Conservation (phyloP, 2,888 invertebrate species). For the Melinaea marsaeus region DNA sequence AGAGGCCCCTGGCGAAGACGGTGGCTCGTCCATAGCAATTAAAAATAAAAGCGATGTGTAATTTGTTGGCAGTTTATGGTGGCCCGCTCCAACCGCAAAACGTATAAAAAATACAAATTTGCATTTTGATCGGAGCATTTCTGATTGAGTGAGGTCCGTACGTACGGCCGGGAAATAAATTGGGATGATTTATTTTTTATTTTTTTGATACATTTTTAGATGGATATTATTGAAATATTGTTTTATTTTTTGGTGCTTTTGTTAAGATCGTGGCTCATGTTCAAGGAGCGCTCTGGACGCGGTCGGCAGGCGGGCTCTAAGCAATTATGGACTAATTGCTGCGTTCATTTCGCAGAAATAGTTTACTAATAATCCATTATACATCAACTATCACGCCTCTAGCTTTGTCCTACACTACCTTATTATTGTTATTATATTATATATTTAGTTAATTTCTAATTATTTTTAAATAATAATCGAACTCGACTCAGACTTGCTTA, state of each 20-base stretch:
- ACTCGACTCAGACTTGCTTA: neutral
- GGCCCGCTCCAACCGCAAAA: slow-evolving; percentile 56
- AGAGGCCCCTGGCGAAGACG: slow-evolving; percentile 65
- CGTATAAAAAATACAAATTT: slow-evolving; percentile 53
- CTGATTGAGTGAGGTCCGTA: slow-evolving; percentile 63
- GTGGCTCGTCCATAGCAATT: slow-evolving; percentile 72
- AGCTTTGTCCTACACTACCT: neutral
- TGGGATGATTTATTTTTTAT: slow-evolving; percentile 17
- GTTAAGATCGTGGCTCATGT: slow-evolving; percentile 17
- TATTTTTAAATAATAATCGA: too few relatives aligned
- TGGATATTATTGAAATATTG: neutral
- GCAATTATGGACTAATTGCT: slow-evolving; percentile 52
- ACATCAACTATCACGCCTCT: slow-evolving; percentile 42
- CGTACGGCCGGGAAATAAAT: slow-evolving; percentile 4
- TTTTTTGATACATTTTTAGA: slow-evolving; percentile 14
- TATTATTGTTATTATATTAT: slow-evolving; percentile 6
- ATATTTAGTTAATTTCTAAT: slow-evolving; percentile 26
- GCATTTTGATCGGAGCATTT: slow-evolving; percentile 68
- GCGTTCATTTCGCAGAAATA: slow-evolving; percentile 48
- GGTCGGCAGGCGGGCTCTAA: slow-evolving; percentile 37
- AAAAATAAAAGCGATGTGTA: slow-evolving; percentile 72
- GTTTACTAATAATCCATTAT: slow-evolving; percentile 41
- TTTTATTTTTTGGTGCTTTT: neutral
- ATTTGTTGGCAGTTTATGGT: slow-evolving; percentile 72
- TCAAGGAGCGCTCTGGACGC: slow-evolving; percentile 35